These are phyloP conservation scores for Epistrophella euchroma DNA, from an alignment of 2,888 invertebrate species.

Conservation along the genomic window DNA sequence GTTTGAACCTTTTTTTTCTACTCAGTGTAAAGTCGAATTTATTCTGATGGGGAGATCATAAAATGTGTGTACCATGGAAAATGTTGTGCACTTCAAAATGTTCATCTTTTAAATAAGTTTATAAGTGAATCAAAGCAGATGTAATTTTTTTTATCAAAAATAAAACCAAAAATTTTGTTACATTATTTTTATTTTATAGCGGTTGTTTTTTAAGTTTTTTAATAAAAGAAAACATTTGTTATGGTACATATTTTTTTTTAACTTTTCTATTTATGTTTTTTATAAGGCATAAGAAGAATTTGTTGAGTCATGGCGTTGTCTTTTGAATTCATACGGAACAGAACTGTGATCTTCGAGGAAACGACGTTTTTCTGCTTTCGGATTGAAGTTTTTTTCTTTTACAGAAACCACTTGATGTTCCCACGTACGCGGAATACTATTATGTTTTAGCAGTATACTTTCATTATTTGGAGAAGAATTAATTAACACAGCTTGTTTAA, in stretches of 20 bases:
- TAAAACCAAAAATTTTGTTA: too few relatives aligned
- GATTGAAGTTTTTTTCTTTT: background rate
- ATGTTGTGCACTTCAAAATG: background rate
- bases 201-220: too few relatives aligned
- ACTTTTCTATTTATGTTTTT: too few relatives aligned
- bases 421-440: background rate
- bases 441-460: constrained; percentile 1
- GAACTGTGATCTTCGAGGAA: background rate
- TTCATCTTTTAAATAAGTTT: background rate
- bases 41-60: background rate
- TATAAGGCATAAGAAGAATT: too few relatives aligned
- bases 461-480: background rate
- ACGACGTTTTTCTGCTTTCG: background rate
- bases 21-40: background rate
- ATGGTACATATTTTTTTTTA: too few relatives aligned
- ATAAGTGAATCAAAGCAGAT: too few relatives aligned
- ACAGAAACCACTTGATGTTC: background rate
- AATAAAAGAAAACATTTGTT: too few relatives aligned
- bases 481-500: background rate
- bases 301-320: too few relatives aligned
- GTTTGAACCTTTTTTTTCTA: too few relatives aligned
- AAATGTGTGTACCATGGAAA: background rate
- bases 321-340: constrained; percentile 4
- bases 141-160: too few relatives aligned
- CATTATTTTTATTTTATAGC: too few relatives aligned